Conservation (phyloP, 1,140 invertebrate genomes). For the Gerris buenoi region DNA sequence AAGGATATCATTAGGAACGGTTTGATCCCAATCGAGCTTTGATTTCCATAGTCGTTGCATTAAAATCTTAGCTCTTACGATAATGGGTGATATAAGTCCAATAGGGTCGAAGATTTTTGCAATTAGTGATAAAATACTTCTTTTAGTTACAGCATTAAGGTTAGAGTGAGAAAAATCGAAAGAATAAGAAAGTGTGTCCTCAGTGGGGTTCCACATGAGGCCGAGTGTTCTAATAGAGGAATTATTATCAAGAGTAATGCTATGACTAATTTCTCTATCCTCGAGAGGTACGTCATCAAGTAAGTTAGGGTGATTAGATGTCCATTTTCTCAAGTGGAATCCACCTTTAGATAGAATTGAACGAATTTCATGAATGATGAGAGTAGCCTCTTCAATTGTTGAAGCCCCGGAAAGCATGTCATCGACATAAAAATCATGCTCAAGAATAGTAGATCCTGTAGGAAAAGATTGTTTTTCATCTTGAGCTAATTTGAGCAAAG, state of each 20-base stretch:
- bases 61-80: not conserved
- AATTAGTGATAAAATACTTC: not conserved
- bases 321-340: not conserved
- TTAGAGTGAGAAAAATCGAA: not conserved
- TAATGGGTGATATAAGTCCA: not conserved
- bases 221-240: not conserved
- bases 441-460: not conserved
- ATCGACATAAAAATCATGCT: not conserved
- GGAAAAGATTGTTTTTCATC: not conserved
- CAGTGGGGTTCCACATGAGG: not conserved
- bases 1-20: not conserved
- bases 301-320: not conserved
- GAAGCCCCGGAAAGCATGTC: not conserved
- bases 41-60: not conserved
- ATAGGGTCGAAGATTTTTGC: not conserved
- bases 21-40: not conserved
- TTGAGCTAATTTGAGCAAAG: not conserved
- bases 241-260: not conserved
- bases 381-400: not conserved
- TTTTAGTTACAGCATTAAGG: not conserved
- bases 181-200: not conserved
- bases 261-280: not conserved
- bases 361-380: not conserved
- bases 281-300: not conserved
- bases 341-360: not conserved